phyloP scores from a whole-genome alignment of 2,797 vertebrate species.

The Dryobates pubescens region DNA sequence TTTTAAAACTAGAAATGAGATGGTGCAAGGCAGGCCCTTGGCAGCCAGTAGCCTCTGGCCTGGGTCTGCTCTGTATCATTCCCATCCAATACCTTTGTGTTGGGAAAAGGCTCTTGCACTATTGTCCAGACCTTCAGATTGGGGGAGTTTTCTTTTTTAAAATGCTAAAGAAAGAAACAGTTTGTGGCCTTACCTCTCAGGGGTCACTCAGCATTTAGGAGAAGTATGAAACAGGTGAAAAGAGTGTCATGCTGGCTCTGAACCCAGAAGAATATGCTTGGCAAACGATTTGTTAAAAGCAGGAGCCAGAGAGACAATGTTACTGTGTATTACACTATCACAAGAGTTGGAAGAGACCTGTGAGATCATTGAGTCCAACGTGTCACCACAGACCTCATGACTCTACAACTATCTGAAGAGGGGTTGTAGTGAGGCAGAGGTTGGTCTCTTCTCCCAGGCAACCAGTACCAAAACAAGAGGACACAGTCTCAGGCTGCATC shows the following conservation, averaged over 20 bases:
- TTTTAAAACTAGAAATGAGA: neutral
- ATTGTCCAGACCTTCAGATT: neutral
- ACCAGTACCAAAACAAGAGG: no score
- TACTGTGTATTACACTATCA: no score
- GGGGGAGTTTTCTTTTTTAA: neutral
- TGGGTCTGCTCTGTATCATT: neutral
- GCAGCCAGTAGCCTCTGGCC: neutral
- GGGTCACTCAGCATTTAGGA: neutral
- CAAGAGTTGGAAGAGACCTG: no score
- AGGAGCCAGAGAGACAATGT: neutral
- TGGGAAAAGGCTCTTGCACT: neutral
- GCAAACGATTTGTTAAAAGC: neutral
- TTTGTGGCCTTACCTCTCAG: neutral
- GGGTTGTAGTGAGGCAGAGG: no score
- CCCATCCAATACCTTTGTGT: neutral
- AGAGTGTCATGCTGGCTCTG: neutral
- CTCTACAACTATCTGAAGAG: no score
- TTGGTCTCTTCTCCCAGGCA: no score
- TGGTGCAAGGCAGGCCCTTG: neutral
- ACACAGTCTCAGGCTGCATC: no score
- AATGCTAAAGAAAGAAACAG: neutral
- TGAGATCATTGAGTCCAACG: no score
- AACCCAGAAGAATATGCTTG: neutral
- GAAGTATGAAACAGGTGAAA: neutral
- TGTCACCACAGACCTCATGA: no score